A percentile compares a stretch with the other conserved stretches of the same genome.
Evolutionary conservation across 2,113 vertebrate genomes (phyloP).

Genomic region (Zingel zingel): DNA sequence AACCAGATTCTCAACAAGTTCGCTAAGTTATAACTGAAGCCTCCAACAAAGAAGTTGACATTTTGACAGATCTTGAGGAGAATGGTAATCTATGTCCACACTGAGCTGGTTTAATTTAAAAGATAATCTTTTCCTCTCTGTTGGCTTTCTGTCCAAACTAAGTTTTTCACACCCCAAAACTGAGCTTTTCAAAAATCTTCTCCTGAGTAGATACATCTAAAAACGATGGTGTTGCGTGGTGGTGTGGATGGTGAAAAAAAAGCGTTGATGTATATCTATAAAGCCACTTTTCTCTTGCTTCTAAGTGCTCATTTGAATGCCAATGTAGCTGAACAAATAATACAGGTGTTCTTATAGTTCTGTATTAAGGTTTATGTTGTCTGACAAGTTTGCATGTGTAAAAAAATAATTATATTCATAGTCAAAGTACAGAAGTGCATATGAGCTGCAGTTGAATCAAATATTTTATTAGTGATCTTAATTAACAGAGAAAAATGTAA

Average conservation of each 20-base stretch:
- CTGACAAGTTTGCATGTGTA: background rate
- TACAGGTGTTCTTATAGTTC: background rate
- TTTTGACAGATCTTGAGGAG: conserved; percentile 12
- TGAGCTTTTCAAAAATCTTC: background rate
- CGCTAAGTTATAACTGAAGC: conserved; percentile 54
- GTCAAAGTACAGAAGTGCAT: background rate
- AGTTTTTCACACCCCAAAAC: background rate
- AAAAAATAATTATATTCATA: conserved; percentile 9
- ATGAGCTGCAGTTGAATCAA: background rate
- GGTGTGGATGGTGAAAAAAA: background rate
- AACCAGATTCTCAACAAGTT: conserved; percentile 71
- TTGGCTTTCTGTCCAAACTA: background rate
- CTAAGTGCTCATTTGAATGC: background rate
- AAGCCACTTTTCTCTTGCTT: background rate
- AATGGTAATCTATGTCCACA: conserved; percentile 5
- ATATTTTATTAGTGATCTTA: background rate
- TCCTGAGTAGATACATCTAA: background rate
- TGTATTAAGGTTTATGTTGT: conserved; percentile 2
- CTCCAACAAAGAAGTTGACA: conserved; percentile 43
- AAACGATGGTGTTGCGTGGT: background rate
- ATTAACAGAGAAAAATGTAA: background rate
- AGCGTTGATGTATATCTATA: background rate
- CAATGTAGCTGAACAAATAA: background rate
- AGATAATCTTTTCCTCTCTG: background rate
- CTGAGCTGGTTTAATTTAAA: background rate